phyloP scores from a whole-genome alignment of 2,888 invertebrate genomes.

The Xanthorhoe spadicearia region DNA sequence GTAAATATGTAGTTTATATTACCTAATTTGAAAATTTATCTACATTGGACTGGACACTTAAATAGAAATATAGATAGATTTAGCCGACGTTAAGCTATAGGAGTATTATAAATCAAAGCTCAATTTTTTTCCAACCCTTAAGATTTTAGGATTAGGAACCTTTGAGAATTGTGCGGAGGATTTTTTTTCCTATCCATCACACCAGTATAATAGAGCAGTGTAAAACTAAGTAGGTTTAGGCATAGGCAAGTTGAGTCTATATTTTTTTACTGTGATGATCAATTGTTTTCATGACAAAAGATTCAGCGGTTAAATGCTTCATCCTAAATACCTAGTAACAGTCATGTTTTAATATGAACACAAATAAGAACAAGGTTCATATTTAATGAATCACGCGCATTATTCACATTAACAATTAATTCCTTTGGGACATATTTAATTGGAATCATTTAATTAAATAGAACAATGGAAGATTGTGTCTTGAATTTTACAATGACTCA shows the following conservation, averaged over 20 bases:
- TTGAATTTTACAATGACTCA: slow-evolving; percentile 5
- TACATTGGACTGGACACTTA: too few species aligned
- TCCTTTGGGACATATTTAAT: slow-evolving; percentile 36
- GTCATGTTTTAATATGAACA: slow-evolving; percentile 27
- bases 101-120: too few species aligned
- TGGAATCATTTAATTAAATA: slow-evolving; percentile 28
- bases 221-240: too few species aligned
- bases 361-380: slow-evolving; percentile 32
- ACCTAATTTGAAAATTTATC: too few species aligned
- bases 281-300: not conserved
- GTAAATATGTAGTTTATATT: not conserved
- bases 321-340: slow-evolving; percentile 10
- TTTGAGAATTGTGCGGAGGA: too few species aligned
- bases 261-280: not conserved
- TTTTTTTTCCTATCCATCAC: too few species aligned
- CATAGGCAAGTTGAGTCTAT: too few species aligned
- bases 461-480: slow-evolving; percentile 23
- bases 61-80: too few species aligned
- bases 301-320: slow-evolving; percentile 12
- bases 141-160: too few species aligned
- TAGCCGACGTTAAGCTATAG: too few species aligned
- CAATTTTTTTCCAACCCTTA: too few species aligned
- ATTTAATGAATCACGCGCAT: slow-evolving; percentile 41
- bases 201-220: too few species aligned
- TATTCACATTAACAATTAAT: slow-evolving; percentile 41